Conservation (phyloP, 2,797 vertebrate genomes). For the Cyclopterus lumpus region DNA sequence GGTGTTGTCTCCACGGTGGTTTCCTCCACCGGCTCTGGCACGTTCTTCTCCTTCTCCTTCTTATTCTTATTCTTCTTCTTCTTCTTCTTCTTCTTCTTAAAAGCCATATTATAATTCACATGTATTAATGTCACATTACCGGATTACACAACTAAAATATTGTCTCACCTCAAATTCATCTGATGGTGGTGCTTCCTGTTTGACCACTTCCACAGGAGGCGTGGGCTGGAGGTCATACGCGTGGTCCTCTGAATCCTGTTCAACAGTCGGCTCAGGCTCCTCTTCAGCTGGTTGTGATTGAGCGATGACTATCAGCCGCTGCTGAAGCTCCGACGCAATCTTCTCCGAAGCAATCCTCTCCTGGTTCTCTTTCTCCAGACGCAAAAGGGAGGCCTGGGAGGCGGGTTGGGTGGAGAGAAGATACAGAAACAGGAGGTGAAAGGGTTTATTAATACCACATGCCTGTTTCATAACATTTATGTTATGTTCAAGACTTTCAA, state of each 20-base stretch:
- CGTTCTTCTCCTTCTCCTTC: constrained; percentile 11
- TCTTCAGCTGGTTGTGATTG: background rate
- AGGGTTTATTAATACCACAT: background rate
- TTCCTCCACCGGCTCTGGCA: constrained; percentile 27
- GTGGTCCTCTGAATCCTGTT: constrained; percentile 84
- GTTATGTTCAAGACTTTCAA: background rate
- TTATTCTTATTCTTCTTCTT: constrained; percentile 35
- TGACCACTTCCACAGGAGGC: constrained; percentile 60
- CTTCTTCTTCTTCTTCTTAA: constrained; percentile 33
- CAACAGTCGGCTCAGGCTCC: constrained; percentile 67
- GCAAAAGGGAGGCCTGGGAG: constrained; percentile 65
- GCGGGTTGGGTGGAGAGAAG: constrained; percentile 1
- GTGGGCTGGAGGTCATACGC: constrained; percentile 81
- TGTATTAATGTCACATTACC: background rate
- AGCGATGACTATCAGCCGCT: constrained; percentile 59
- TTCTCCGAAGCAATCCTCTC: constrained; percentile 23
- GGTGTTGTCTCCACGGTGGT: background rate
- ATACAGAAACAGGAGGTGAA: background rate
- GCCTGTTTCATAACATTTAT: background rate
- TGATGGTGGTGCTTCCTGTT: constrained; percentile 73
- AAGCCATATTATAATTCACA: background rate
- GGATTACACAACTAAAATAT: background rate
- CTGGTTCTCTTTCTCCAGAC: constrained; percentile 49
- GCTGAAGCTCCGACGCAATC: constrained; percentile 53
- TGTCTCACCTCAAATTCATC: constrained; percentile 79